A percentile compares a stretch with the other conserved stretches of the same genome.
phyloP scores from a whole-genome alignment of 2,113 vertebrate genomes.

The Thamnophis sirtalis region DNA sequence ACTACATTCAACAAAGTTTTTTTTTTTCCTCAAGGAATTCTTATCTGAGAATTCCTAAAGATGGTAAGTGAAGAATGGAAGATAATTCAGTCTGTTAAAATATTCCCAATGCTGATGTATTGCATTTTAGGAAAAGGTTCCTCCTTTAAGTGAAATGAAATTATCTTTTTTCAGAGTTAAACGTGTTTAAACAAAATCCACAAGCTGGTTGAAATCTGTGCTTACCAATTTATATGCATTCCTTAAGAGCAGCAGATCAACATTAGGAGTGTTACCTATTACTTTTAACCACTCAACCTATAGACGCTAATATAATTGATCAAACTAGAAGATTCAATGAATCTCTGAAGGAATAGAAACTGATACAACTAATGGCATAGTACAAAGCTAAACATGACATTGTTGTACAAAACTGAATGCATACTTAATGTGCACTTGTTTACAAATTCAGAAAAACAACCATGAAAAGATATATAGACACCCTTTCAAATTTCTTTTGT shows the following conservation, averaged over 20 bases:
- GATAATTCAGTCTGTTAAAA: neutral
- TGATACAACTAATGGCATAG: neutral
- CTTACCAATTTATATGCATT: neutral
- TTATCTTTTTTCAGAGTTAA: neutral
- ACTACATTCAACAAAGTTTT: neutral
- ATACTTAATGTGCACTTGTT: neutral
- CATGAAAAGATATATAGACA: neutral
- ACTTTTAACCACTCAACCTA: neutral
- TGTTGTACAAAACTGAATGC: neutral
- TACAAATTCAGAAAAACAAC: neutral
- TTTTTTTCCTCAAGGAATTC: neutral
- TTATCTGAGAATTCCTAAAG: neutral
- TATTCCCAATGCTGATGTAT: neutral
- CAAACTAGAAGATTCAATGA: neutral
- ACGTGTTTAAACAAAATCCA: neutral
- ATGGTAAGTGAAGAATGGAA: neutral
- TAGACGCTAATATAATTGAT: neutral
- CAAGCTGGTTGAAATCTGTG: neutral
- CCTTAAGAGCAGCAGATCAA: neutral
- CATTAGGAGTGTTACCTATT: neutral
- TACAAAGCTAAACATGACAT: neutral
- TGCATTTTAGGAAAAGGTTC: neutral
- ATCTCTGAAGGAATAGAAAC: neutral
- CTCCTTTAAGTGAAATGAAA: neutral
- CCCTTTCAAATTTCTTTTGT: neutral